Percentiles rank a stretch among this genome's conserved stretches.
These are phyloP conservation scores for Chloebia gouldiae DNA, from an alignment of 2,113 vertebrate species.

Conservation along the genomic window DNA sequence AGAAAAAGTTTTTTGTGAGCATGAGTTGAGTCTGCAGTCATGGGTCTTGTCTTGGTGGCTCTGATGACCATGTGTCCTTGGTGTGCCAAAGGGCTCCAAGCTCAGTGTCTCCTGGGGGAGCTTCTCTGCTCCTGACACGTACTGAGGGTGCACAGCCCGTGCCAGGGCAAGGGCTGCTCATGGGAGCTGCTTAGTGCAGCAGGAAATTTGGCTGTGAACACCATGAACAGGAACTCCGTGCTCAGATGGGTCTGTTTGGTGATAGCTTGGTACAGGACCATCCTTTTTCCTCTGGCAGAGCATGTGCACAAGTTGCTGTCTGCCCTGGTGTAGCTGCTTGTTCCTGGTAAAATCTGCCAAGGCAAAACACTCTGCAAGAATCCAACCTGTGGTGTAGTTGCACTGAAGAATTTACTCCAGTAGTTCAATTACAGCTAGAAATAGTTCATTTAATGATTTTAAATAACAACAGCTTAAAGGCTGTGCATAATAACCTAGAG, in stretches of 20 bases:
- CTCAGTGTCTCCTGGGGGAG: not conserved
- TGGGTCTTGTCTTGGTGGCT: not conserved
- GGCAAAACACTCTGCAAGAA: not conserved
- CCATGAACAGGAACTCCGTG: not conserved
- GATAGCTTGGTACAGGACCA: not conserved
- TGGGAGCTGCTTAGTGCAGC: not conserved
- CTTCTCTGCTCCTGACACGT: not conserved
- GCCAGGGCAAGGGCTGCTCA: fast-evolving
- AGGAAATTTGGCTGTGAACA: not conserved
- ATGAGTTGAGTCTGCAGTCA: fast-evolving
- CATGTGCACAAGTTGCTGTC: not conserved
- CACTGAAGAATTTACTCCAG: not conserved
- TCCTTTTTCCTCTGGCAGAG: not conserved
- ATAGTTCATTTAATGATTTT: not conserved
- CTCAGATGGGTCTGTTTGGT: not conserved
- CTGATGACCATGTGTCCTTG: not conserved
- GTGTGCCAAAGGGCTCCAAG: not conserved
- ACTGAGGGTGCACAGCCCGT: fast-evolving
- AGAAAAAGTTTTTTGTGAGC: not conserved
- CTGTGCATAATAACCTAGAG: not conserved
- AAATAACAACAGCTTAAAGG: not conserved
- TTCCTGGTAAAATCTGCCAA: not conserved
- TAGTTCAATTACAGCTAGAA: not conserved
- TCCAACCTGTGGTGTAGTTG: not conserved
- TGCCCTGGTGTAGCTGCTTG: fast-evolving